Percentiles rank a stretch among this genome's conserved stretches.
phyloP scores from a whole-genome alignment of 2,113 vertebrate genomes.

The Tautogolabrus adspersus region DNA sequence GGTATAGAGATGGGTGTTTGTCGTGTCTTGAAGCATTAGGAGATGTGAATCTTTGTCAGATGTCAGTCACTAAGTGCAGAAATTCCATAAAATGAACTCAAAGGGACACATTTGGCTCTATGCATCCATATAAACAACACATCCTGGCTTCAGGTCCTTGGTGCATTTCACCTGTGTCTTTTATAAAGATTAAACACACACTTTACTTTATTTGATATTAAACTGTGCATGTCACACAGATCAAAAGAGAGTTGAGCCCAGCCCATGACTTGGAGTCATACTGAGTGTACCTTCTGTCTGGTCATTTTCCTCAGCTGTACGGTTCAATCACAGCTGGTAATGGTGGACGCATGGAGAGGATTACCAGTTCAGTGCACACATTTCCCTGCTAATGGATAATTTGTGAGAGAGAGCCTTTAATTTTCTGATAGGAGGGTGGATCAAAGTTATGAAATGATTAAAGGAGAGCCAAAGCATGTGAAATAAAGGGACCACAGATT shows the following conservation, averaged over 20 bases:
- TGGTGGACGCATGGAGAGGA: conserved; percentile 36
- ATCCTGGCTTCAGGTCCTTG: conserved; percentile 60
- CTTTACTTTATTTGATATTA: conserved; percentile 55
- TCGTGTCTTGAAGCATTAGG: too few species aligned
- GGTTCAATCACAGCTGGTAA: conserved; percentile 49
- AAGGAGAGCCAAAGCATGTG: conserved; percentile 66
- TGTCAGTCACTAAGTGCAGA: conserved; percentile 15
- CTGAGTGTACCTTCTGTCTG: conserved; percentile 55
- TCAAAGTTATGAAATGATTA: conserved; percentile 83
- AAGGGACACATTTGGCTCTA: conserved; percentile 32
- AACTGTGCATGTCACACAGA: conserved; percentile 38
- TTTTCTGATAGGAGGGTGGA: conserved; percentile 77
- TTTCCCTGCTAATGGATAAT: conserved; percentile 73
- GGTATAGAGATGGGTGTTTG: too few species aligned
- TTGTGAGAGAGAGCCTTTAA: conserved; percentile 72
- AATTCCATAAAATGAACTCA: conserved; percentile 44
- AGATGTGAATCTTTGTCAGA: conserved; percentile 12
- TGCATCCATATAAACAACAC: conserved; percentile 40
- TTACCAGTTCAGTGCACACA: conserved; percentile 57
- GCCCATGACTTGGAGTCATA: conserved; percentile 51
- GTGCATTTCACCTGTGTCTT: conserved; percentile 59
- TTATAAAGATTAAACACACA: conserved; percentile 57
- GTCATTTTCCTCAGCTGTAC: conserved; percentile 6
- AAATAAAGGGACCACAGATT: conserved; percentile 56
- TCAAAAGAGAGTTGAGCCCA: conserved; percentile 26